phyloP scores from a whole-genome alignment of 2,888 invertebrate genomes.

The Ecdyonurus torrentis region DNA sequence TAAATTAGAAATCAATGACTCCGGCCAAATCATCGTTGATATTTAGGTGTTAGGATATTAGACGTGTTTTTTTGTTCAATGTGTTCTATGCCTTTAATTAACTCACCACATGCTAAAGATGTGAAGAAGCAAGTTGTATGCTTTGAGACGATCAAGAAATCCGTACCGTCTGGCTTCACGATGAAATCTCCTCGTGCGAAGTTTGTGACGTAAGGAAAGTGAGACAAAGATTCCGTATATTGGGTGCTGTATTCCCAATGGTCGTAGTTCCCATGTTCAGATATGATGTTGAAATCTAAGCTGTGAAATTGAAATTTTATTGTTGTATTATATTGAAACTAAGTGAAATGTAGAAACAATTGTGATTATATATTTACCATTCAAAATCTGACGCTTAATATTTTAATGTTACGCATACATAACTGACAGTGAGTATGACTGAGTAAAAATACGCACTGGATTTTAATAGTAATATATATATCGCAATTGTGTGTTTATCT shows the following conservation, averaged over 20 bases:
- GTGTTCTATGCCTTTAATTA: no score
- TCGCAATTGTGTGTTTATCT: no score
- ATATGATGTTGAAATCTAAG: slow-evolving; percentile 39
- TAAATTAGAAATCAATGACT: no score
- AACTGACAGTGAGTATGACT: neutral
- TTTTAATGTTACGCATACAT: neutral
- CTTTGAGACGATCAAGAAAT: slow-evolving; percentile 38
- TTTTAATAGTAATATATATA: no score
- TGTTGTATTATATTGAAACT: no score
- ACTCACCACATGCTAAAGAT: slow-evolving; percentile 42
- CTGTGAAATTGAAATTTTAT: slow-evolving; percentile 27
- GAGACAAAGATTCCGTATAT: slow-evolving; percentile 45
- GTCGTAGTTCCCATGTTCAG: slow-evolving; percentile 45
- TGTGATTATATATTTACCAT: slow-evolving; percentile 1
- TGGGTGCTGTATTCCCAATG: slow-evolving; percentile 51
- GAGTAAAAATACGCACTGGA: no score
- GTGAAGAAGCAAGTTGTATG: slow-evolving; percentile 45
- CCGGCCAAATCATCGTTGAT: no score
- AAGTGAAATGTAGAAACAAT: no score
- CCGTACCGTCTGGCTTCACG: slow-evolving; percentile 31
- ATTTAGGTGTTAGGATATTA: no score
- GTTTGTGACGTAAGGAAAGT: slow-evolving; percentile 44
- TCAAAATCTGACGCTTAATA: neutral
- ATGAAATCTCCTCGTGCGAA: slow-evolving; percentile 38
- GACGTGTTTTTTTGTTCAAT: no score